Base-by-base conservation (phyloP, 2,113 vertebrate species). In the Henicopernis longicauda region DNA sequence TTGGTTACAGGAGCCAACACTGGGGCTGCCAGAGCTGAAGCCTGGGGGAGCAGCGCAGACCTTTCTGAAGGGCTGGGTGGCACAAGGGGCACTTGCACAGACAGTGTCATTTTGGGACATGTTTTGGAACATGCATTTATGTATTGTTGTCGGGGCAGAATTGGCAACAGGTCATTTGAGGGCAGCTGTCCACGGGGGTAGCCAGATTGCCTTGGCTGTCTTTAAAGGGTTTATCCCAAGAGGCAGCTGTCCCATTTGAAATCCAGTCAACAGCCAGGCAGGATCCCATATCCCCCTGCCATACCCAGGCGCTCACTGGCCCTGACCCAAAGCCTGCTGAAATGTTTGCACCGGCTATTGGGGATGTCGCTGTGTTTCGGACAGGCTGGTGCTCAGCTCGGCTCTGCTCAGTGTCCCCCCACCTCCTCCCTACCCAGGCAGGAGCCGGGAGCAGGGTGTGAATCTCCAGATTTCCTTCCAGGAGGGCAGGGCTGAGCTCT, bases 221-320 rank as follows among this genome's bases (percentile, higher is more conserved):
- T 96, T 97, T 97, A 90, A 97, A 77, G 74, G 90, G 58, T 92
- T 95, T 76, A 82, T 97, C 84, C 81, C 89, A 7, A 82, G 90
- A 65, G 93, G 50, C 84, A 70, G 89, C 80, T 32, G 47, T 36
- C 42, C 73, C 5, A 2, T 61, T 95, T 91, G 80, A 89, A 97
- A 96, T 90, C 82, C 92, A 70, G 93, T 81, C 90, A 79, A 27
- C 84, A 90, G 74, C 66, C 95, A 91, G 93, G 92, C 83, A 45
- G 79, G 74, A 59, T 25, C 49, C 78, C 9, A 13, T 36, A 40
- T 49, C 27, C 36, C 42, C 61, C 61, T 49, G 72, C 45, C 2
- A 1, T 40, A n/a, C 38, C n/a, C 58, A 14, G 49, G 55, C 6
- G 0, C 29, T 52, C 73, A 7, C 25, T 2, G 1, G 23, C 16